Percentiles rank a stretch among this genome's conserved stretches.
phyloP scores from a whole-genome alignment of 2,888 invertebrate species.

The Monochamus alternatus region DNA sequence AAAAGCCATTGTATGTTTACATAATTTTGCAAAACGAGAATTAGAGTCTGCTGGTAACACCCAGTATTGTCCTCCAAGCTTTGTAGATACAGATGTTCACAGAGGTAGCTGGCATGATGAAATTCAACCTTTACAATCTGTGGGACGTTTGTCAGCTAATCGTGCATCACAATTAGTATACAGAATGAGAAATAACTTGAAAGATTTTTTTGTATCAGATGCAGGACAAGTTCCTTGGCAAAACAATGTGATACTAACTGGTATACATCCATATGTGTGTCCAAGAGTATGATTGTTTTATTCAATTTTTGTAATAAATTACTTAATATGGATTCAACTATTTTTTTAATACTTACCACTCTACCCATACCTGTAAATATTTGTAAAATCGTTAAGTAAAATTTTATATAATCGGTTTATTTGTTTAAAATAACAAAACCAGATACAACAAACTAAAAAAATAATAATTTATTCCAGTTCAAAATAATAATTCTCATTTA shows the following conservation, averaged over 20 bases:
- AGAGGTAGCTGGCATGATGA: too few relatives aligned
- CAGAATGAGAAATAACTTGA: background rate
- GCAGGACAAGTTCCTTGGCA: background rate
- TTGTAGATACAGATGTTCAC: too few relatives aligned
- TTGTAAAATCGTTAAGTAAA: too few relatives aligned
- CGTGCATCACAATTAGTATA: background rate
- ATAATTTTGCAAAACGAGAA: background rate
- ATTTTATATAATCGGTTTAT: background rate
- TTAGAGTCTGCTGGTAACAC: background rate
- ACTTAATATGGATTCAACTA: too few relatives aligned
- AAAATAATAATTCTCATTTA: background rate
- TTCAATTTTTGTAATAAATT: background rate
- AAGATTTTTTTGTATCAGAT: conserved; percentile 2
- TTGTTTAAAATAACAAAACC: too few relatives aligned
- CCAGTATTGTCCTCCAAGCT: background rate
- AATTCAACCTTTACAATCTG: too few relatives aligned
- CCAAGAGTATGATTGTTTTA: background rate
- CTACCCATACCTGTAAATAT: too few relatives aligned
- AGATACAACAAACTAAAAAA: background rate
- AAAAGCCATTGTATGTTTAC: background rate
- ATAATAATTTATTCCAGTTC: background rate
- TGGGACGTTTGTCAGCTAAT: too few relatives aligned
- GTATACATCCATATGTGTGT: conserved; percentile 3
- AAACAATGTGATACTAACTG: background rate
- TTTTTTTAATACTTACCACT: too few relatives aligned